phyloP scores from a whole-genome alignment of 1,140 invertebrate species.

The Apis laboriosa region DNA sequence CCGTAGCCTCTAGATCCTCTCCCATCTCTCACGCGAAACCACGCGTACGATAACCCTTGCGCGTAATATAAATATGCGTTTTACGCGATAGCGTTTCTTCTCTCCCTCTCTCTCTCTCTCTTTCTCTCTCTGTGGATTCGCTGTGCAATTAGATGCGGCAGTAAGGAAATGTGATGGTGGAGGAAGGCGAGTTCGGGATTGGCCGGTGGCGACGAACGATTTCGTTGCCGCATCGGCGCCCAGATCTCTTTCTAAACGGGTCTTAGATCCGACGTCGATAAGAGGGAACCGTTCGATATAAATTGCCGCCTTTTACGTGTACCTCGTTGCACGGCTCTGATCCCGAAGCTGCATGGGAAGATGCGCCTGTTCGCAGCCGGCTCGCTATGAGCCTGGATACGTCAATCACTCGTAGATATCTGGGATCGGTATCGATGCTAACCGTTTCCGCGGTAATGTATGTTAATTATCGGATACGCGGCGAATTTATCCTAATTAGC shows the following conservation, averaged over 20 bases:
- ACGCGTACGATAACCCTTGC: constrained; percentile 3
- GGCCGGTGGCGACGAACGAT: constrained; percentile 56
- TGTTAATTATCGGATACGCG: constrained; percentile 34
- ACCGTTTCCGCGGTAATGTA: constrained; percentile 33
- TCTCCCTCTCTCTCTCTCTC: too few species aligned
- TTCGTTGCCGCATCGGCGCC: constrained; percentile 41
- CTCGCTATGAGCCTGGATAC: constrained; percentile 8
- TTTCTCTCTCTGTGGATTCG: neutral
- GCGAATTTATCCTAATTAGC: constrained; percentile 7
- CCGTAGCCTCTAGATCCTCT: constrained; percentile 20
- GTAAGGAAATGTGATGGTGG: constrained; percentile 59
- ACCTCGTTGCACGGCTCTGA: neutral
- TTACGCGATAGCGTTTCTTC: constrained; percentile 1
- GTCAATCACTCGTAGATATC: constrained; percentile 36
- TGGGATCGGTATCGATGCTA: constrained; percentile 10
- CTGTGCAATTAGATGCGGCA: constrained; percentile 57
- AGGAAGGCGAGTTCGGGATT: constrained; percentile 49
- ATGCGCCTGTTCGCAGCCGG: neutral
- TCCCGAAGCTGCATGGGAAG: constrained; percentile 33
- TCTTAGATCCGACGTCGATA: constrained; percentile 62
- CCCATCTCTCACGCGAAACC: neutral
- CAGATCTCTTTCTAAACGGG: constrained; percentile 65
- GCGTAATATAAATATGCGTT: neutral
- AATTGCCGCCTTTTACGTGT: constrained; percentile 47
- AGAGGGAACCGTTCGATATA: constrained; percentile 45